Conservation (phyloP, 2,797 vertebrate genomes). For the Syngnathus rostellatus region DNA sequence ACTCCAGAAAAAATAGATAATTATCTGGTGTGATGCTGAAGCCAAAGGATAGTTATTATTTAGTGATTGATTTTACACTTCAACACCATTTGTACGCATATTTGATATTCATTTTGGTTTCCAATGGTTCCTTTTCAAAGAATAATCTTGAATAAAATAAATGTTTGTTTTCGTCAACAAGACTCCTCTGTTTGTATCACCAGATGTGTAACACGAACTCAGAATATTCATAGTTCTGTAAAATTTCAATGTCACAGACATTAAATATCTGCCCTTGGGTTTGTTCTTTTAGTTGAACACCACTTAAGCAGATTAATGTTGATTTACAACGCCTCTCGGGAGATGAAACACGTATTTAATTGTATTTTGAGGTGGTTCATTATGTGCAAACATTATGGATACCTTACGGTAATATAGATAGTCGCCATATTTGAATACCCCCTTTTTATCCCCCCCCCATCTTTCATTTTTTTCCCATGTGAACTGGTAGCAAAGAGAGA, state of each 20-base stretch:
- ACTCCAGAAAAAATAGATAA: background rate
- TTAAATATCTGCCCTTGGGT: background rate
- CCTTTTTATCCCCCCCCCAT: background rate
- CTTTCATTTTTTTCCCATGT: background rate
- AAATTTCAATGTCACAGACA: conserved; percentile 2
- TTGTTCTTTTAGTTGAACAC: background rate
- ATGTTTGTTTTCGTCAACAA: background rate
- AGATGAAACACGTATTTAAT: background rate
- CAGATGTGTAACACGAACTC: background rate
- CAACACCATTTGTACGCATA: background rate
- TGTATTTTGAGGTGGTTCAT: background rate
- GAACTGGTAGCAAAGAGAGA: background rate
- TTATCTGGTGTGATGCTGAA: background rate
- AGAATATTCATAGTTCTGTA: background rate
- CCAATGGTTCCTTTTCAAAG: background rate
- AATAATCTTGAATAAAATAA: background rate
- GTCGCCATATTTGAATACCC: background rate
- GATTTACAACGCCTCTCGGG: background rate
- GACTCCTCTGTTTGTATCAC: background rate
- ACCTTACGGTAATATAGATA: background rate
- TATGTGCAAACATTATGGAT: background rate
- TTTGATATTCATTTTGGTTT: background rate
- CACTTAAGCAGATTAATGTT: background rate
- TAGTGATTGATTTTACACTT: background rate
- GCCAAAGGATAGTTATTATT: background rate